Evolutionary conservation across 2,888 invertebrate species (phyloP).

Genomic region (Cactoblastis cactorum): DNA sequence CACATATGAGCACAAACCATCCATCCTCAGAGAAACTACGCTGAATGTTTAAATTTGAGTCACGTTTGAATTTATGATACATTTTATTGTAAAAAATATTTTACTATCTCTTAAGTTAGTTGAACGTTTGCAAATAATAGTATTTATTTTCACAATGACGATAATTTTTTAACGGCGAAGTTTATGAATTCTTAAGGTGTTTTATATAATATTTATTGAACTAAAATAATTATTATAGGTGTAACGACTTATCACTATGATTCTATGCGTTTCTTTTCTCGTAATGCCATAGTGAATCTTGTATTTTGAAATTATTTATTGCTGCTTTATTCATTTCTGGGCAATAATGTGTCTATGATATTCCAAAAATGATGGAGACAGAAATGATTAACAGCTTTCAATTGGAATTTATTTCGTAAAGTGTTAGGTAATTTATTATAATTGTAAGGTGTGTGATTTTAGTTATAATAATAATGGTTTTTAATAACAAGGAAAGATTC

Average conservation of each 20-base stretch:
- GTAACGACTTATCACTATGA: constrained; percentile 43
- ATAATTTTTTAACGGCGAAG: constrained; percentile 55
- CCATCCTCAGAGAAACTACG: constrained; percentile 73
- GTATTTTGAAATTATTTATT: constrained; percentile 30
- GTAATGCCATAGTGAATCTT: constrained; percentile 39
- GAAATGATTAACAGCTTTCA: constrained; percentile 16
- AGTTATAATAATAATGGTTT: constrained; percentile 54
- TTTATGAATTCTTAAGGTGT: constrained; percentile 56
- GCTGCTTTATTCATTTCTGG: constrained; percentile 21
- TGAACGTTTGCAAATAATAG: constrained; percentile 74
- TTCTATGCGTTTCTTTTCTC: constrained; percentile 51
- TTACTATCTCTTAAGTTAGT: constrained; percentile 77
- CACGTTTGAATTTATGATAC: constrained; percentile 79
- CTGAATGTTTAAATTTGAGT: constrained; percentile 72
- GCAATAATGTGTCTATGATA: constrained; percentile 13
- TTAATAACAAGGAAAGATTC: constrained; percentile 74
- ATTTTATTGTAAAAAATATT: constrained; percentile 78
- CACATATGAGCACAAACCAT: constrained; percentile 78
- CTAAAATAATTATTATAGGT: constrained; percentile 52
- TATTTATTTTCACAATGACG: constrained; percentile 69
- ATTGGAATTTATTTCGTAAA: constrained; percentile 35
- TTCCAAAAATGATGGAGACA: constrained; percentile 17
- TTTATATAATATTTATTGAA: constrained; percentile 65
- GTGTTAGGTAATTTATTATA: constrained; percentile 59
- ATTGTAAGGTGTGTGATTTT: constrained; percentile 70